Evolutionary conservation across 1,140 invertebrate genomes (phyloP), one percentile per base, ranked within the genome.

Genomic region (Nomia melanderi): DNA sequence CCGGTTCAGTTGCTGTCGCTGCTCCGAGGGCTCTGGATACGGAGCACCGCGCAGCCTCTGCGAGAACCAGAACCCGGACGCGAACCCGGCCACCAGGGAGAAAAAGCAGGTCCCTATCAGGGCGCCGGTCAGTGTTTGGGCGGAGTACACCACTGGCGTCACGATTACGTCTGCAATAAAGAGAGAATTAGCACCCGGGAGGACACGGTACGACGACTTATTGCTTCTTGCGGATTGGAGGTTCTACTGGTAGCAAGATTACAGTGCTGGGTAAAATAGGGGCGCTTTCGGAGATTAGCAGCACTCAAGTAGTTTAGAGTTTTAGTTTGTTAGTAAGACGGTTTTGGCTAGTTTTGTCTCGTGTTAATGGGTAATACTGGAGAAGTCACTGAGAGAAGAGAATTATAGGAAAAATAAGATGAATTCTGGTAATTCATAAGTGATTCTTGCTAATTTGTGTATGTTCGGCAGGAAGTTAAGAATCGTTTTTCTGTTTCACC

Each of bases 51-150:
- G 94, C 92, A 96, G 95, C 90, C 95, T 93, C 78, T 96, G 94
- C 11, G 96, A 96, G 89, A 97, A 96, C 83, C 96, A 94, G 89
- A 97, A 97, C 4, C 96, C 96, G 66, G 95, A 95, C 53, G 96
- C 94, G 89, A 97, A 97, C 44, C 97, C 96, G 41, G 97, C 93
- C 87, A 97, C 94, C 56, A 97, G 92, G 2, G 96, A 96, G 59
- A 95, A 95, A 57, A 97, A 92, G 85, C 96, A 96, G 11, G 96
- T 96, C 6, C 95, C 95, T 27, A 96, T 94, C 14, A 97, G 94
- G 7, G 96, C 96, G 59, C 97, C 95, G 29, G 96, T 95, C 59
- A 97, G 90, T 1, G 96, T 96, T 83, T 96, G 96, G 0, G 96
- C 95, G 14, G 96, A 96, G 90, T 97, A 97, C 47, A 96, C 95